phyloP scores from a whole-genome alignment of 2,888 invertebrate genomes.

The Cantharis lateralis region DNA sequence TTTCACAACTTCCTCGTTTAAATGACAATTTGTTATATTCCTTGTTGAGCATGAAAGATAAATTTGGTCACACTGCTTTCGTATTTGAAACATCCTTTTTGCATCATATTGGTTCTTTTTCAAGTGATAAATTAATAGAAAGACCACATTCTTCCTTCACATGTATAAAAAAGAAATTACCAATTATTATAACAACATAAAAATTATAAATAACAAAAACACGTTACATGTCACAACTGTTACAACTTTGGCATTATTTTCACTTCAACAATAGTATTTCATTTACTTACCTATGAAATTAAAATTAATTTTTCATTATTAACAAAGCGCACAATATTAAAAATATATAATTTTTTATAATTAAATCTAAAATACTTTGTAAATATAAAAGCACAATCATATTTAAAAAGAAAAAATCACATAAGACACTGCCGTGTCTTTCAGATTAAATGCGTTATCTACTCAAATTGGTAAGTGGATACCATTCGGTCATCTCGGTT shows the following conservation, averaged over 20 bases:
- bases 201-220: constrained; percentile 6
- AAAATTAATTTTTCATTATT: neutral
- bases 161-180: neutral
- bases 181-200: constrained; percentile 1
- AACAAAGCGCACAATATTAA: neutral
- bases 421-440: neutral
- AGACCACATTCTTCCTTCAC: neutral
- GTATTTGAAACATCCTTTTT: neutral
- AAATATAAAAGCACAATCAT: neutral
- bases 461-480: constrained; percentile 63
- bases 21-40: neutral
- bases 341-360: neutral
- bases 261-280: constrained; percentile 10
- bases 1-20: neutral
- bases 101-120: neutral
- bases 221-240: constrained; percentile 11
- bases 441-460: constrained; percentile 41
- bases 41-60: neutral
- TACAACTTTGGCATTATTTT: constrained; percentile 23
- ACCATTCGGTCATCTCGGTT: constrained; percentile 86
- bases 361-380: constrained; percentile 1
- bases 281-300: neutral
- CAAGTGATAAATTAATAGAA: neutral
- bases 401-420: constrained; percentile 5
- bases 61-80: neutral